phyloP scores from a whole-genome alignment of 2,888 invertebrate genomes.

The Hemaris fuciformis region DNA sequence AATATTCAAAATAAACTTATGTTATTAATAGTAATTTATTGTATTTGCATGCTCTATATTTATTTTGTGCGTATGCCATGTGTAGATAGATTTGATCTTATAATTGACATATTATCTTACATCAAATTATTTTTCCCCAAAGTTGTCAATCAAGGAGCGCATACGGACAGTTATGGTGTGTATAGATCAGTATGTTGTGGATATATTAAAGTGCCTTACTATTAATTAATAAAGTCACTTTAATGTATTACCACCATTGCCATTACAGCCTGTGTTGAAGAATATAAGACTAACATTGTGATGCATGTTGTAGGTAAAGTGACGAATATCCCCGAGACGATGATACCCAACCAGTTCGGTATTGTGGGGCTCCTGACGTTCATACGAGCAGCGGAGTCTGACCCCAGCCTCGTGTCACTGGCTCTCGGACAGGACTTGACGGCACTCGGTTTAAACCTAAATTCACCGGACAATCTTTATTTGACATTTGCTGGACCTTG shows the following conservation, averaged over 20 bases:
- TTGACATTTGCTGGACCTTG: conserved; percentile 99
- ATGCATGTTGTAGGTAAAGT: conserved; percentile 88
- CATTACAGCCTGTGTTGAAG: background rate
- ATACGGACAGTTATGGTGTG: conserved; percentile 73
- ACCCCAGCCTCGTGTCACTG: conserved; percentile 97
- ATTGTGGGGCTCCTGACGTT: conserved; percentile 99
- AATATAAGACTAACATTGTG: background rate
- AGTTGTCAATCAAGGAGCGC: conserved; percentile 70
- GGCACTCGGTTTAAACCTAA: conserved; percentile 98
- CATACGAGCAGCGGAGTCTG: conserved; percentile 98
- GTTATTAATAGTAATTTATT: background rate
- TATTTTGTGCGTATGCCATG: background rate
- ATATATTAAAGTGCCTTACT: conserved; percentile 41
- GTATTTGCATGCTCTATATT: conserved; percentile 6
- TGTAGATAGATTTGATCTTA: conserved; percentile 18
- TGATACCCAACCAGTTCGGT: conserved; percentile 99
- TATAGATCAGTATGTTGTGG: conserved; percentile 43
- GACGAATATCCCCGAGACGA: conserved; percentile 98
- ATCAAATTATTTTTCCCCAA: conserved; percentile 53
- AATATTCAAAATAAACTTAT: background rate
- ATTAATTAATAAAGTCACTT: conserved; percentile 34
- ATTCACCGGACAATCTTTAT: conserved; percentile 98
- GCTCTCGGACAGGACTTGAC: conserved; percentile 99
- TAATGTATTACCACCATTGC: conserved; percentile 28
- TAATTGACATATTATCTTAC: conserved; percentile 31